Base-by-base conservation (phyloP, 37 sponge, comb jelly and placozoan genomes). In the Tethya wilhelma region DNA sequence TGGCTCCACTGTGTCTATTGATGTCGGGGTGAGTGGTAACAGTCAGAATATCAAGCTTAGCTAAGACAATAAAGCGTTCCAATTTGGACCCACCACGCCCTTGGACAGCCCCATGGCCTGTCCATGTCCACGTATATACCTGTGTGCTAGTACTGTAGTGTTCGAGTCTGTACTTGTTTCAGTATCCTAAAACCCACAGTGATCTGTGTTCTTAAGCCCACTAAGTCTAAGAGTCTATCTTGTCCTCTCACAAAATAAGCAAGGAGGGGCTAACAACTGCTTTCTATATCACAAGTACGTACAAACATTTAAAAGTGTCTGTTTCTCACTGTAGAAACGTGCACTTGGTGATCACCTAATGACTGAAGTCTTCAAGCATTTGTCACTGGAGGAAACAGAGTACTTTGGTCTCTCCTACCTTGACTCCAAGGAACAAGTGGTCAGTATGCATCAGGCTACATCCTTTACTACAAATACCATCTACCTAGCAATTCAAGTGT, bases 341-440 rank as follows among this genome's bases (percentile, higher is more conserved):
- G 86, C 93, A 4, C 19, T 49, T 4, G 93, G 89, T 17, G 73
- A 81, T 2, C 71, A 69, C 17, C 44, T 93, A 57, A 46, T 85
- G 49, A 55, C 33, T 11, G 74, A 81, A 28, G 89, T 88, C 39
- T 87, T 75, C 60, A 77, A 75, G 5, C 93, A 88, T 58, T 46
- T 93, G 37, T 80, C 81, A 38, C 68, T 93, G 44, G 89, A 88
- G 23, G 93, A 93, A 56, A 88, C 59, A 31, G 93, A 93, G 49
- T 93, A 93, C 60, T 93, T 93, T 63, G 93, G 93, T 20, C 84
- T 93, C 11, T 73, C 70, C 28, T 93, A 65, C 67, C 67, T 59
- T 38, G 93, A 93, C 67, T 49, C 79, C 0, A 88, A 88, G 44
- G 77, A 81, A 26, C 75, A 88, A 41, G 75, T 79, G 53, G 93